Evolutionary conservation across 2,797 vertebrate genomes (phyloP).

Genomic region (Cetoscarus ocellatus): DNA sequence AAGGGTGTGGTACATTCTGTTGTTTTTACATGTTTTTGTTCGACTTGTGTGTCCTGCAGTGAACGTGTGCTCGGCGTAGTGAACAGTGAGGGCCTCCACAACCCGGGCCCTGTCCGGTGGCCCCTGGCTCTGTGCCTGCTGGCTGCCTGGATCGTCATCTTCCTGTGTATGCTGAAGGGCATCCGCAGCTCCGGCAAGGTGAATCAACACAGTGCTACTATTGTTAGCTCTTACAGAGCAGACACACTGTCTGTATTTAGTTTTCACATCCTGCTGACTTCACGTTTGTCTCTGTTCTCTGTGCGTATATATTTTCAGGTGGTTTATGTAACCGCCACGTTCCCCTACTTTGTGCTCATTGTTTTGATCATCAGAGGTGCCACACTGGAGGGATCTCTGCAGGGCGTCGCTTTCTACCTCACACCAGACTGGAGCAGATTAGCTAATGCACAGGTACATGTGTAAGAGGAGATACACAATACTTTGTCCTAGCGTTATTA

Average conservation of each 20-base stretch:
- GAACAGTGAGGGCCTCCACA: slow-evolving; percentile 83
- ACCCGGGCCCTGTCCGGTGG: slow-evolving; percentile 88
- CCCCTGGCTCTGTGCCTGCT: slow-evolving; percentile 87
- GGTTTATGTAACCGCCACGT: slow-evolving; percentile 89
- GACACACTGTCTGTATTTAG: not conserved
- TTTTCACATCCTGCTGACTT: not conserved
- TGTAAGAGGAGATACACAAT: not conserved
- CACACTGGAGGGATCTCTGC: slow-evolving; percentile 87
- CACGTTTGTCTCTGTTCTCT: slow-evolving; percentile 16
- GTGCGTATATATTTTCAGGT: slow-evolving; percentile 71
- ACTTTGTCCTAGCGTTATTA: slow-evolving; percentile 2
- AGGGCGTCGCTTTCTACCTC: slow-evolving; percentile 88
- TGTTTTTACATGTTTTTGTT: slow-evolving; percentile 5
- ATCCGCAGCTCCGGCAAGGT: slow-evolving; percentile 91
- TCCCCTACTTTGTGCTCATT: slow-evolving; percentile 87
- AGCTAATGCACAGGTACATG: slow-evolving; percentile 84
- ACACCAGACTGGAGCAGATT: slow-evolving; percentile 85
- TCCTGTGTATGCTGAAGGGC: slow-evolving; percentile 88
- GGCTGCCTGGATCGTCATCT: slow-evolving; percentile 88
- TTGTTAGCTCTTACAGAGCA: slow-evolving; percentile 18
- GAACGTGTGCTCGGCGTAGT: slow-evolving; percentile 85
- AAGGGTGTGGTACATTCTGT: not conserved
- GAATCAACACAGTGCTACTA: slow-evolving; percentile 33
- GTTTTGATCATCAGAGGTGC: slow-evolving; percentile 88
- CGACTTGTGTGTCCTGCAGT: slow-evolving; percentile 62